Percentiles rank a stretch among this genome's conserved stretches.
phyloP scores from a whole-genome alignment of 2,113 vertebrate genomes.

The Austrofundulus limnaeus region DNA sequence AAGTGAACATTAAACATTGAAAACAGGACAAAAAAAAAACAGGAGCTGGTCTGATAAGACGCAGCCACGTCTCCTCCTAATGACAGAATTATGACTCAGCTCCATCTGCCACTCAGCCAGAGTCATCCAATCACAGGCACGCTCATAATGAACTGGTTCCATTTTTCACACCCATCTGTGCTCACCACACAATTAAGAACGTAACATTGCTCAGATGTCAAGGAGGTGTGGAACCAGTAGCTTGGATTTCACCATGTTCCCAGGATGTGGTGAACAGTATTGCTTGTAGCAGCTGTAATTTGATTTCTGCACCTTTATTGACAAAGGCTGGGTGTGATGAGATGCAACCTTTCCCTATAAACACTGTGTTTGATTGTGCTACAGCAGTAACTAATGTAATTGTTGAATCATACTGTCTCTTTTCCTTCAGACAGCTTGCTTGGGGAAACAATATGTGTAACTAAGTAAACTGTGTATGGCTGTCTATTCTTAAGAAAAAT shows the following conservation, averaged over 20 bases:
- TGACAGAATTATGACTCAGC: slow-evolving; percentile 63
- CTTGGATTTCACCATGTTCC: slow-evolving; percentile 6
- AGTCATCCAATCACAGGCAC: slow-evolving; percentile 55
- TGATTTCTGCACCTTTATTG: slow-evolving; percentile 7
- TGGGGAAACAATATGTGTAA: neutral
- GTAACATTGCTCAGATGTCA: slow-evolving; percentile 53
- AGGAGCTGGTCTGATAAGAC: slow-evolving; percentile 24
- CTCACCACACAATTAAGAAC: slow-evolving; percentile 30
- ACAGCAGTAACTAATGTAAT: slow-evolving; percentile 20
- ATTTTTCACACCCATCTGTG: slow-evolving; percentile 61
- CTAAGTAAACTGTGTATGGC: neutral
- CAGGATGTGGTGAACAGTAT: neutral
- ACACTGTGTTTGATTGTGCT: slow-evolving; percentile 1
- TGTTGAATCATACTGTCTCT: slow-evolving; percentile 11
- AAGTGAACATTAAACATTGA: slow-evolving; percentile 1
- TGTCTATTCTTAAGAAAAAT: neutral
- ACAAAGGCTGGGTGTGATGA: slow-evolving; percentile 1
- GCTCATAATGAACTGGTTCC: slow-evolving; percentile 27
- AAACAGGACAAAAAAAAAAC: slow-evolving; percentile 3
- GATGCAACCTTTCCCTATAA: neutral
- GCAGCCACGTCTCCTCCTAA: slow-evolving; percentile 51
- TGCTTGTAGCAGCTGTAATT: slow-evolving; percentile 25
- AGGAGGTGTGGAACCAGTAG: slow-evolving; percentile 1
- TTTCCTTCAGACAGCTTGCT: neutral
- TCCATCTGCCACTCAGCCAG: slow-evolving; percentile 73